Evolutionary conservation across 2,888 invertebrate genomes (phyloP).

Genomic region (Glaucopsyche alexis): DNA sequence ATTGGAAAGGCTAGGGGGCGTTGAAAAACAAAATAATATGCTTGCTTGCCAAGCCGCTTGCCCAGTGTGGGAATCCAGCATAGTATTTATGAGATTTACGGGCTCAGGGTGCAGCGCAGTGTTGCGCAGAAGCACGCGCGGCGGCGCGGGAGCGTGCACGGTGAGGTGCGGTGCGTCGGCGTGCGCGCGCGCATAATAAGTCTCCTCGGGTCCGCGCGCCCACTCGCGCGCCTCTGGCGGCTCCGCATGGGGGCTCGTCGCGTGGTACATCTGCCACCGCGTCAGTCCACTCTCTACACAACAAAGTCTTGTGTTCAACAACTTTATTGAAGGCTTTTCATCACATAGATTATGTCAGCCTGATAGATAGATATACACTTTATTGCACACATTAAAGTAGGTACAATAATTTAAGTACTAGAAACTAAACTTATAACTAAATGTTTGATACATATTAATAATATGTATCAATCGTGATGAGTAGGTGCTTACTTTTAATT

Average conservation of each 20-base stretch:
- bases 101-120: conserved; percentile 51
- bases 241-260: conserved; percentile 55
- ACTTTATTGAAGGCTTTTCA: no score
- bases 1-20: no score
- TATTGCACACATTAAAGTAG: no score
- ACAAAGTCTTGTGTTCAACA: neutral
- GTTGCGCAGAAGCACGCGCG: conserved; percentile 54
- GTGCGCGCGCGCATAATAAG: conserved; percentile 62
- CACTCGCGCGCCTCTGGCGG: conserved; percentile 58
- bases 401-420: no score
- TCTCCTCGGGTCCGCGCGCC: conserved; percentile 59
- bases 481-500: no score
- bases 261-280: conserved; percentile 68
- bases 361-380: no score
- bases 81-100: conserved; percentile 45
- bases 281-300: conserved; percentile 64
- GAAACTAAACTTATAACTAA: no score
- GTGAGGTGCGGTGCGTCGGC: conserved; percentile 52
- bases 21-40: no score
- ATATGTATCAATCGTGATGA: no score
- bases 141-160: conserved; percentile 63
- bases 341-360: no score
- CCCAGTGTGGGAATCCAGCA: neutral
- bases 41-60: no score
- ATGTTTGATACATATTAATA: no score